A percentile compares a stretch with the other conserved stretches of the same genome.
phyloP scores from a whole-genome alignment of 1,140 invertebrate species.

The Papilio polyxenes region DNA sequence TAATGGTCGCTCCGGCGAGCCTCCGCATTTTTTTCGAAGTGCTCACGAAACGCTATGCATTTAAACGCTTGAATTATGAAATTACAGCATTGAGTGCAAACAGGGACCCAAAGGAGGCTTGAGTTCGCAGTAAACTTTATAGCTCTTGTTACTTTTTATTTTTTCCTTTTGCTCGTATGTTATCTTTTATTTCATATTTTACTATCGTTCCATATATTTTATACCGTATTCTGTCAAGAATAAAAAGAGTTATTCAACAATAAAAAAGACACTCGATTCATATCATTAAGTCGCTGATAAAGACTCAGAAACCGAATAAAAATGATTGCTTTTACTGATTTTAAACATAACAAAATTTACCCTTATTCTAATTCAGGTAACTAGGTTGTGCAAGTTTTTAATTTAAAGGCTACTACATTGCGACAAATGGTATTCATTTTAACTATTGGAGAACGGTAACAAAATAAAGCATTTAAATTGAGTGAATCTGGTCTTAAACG shows the following conservation, averaged over 20 bases:
- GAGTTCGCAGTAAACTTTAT: slow-evolving; percentile 43
- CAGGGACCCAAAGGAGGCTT: slow-evolving; percentile 45
- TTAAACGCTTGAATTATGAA: slow-evolving; percentile 81
- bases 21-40: slow-evolving; percentile 73
- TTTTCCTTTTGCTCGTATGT: slow-evolving; percentile 5
- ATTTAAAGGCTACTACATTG: background rate
- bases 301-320: background rate
- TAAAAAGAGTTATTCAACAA: background rate
- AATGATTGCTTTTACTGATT: background rate
- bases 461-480: background rate
- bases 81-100: slow-evolving; percentile 76
- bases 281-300: background rate
- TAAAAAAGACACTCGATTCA: background rate
- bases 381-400: background rate
- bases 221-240: background rate
- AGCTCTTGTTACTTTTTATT: slow-evolving; percentile 24
- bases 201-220: slow-evolving; percentile 3
- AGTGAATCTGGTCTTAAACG: slow-evolving; percentile 30
- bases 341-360: background rate
- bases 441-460: background rate
- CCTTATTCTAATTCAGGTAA: background rate
- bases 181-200: slow-evolving; percentile 23
- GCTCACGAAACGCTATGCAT: slow-evolving; percentile 79
- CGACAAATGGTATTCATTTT: background rate
- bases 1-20: slow-evolving; percentile 72